Evolutionary conservation across 2,797 vertebrate species (phyloP), one percentile per base, ranked within the genome.

Genomic region (Melanotaenia maccullochi): DNA sequence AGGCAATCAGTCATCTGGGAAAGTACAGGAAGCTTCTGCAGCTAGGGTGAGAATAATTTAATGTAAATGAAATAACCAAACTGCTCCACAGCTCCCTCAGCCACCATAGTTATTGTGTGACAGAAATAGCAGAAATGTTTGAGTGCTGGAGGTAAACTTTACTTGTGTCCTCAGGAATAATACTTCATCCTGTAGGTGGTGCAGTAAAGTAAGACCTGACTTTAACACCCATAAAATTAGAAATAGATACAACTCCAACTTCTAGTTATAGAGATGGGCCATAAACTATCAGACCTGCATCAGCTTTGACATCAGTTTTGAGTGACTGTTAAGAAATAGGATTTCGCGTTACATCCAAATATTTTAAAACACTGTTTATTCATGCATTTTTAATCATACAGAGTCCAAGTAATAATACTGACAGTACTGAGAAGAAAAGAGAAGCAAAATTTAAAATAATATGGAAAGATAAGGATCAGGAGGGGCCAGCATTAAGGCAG

Each of bases 131-230:
- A 38, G 57, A 65, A 54, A 60, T 20, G 44, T 74, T 67, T 42
- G 32, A 24, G 55, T 49, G 25, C 36, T 49, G 44, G 22, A 68
- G 64, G 49, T 59, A 11, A 81, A 78, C 58, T 35, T 94, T 51
- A 12, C 9, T 7, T 9, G 32, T 60, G 56, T 60, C 60, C 60
- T 70, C 1, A 28, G 55, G 62, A 57, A 68, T 52, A 80, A 79
- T 32, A 38, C 25, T 82, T 88, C 75, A 66, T 85, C 96, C 94
- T 95, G 94, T 87, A 96, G 94, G 93, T 96, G 96, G 96, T 84
- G 90, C 90, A 89, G 47, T 82, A 58, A 85, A 87, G 60, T 86
- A 75, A 74, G 78, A 75, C 40, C 86, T 52, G 70, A 56, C 33
- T 55, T n/a, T 59, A 20, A 66, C 22, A 22, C 49, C 55, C 30